Percentiles rank a stretch among this genome's conserved stretches.
Evolutionary conservation across 2,113 vertebrate genomes (phyloP).

Genomic region (Tyto alba): DNA sequence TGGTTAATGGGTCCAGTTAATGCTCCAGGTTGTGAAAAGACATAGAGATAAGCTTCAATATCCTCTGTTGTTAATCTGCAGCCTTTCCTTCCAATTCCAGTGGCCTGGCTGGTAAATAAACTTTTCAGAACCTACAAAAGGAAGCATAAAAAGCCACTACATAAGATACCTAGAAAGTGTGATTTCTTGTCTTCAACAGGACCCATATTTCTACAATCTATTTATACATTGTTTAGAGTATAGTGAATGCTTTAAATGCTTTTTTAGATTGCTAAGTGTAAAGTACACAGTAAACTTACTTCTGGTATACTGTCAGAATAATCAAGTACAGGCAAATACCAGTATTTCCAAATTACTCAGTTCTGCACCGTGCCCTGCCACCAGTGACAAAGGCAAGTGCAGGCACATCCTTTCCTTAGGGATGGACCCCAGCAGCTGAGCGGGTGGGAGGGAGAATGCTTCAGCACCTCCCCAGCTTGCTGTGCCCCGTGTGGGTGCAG

Average conservation of each 20-base stretch:
- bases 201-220: not conserved
- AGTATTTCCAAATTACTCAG: not conserved
- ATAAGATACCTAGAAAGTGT: not conserved
- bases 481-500: not conserved
- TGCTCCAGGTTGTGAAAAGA: constrained; percentile 94
- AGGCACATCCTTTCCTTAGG: not conserved
- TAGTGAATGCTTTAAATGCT: not conserved
- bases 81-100: constrained; percentile 88
- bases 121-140: constrained; percentile 82
- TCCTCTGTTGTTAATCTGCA: constrained; percentile 88
- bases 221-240: not conserved
- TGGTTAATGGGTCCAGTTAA: constrained; percentile 94
- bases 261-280: not conserved
- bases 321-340: not conserved
- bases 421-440: not conserved
- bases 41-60: constrained; percentile 91
- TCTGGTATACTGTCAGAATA: not conserved
- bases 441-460: not conserved
- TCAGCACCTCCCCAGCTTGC: not conserved
- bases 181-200: not conserved
- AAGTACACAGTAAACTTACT: not conserved
- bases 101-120: constrained; percentile 89
- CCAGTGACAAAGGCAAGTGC: not conserved
- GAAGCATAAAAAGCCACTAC: not conserved
- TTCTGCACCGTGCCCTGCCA: not conserved